Base-by-base conservation (phyloP, 2,888 invertebrate genomes). In the Buathra laborator region DNA sequence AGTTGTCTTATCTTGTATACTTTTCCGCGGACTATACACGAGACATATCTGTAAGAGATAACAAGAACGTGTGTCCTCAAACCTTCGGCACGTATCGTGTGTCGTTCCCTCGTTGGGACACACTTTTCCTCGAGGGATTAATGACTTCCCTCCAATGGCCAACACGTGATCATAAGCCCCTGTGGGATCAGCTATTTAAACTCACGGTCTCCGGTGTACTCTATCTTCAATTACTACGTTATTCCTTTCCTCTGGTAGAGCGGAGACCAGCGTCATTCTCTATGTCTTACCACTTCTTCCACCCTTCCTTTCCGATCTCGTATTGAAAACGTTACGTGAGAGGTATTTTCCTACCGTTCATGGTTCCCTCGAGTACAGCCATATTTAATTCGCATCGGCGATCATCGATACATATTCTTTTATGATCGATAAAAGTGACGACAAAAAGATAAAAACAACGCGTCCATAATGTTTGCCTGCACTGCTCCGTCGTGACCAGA, bases 111-210 rank as follows among this genome's bases (percentile, higher is more conserved):
- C 10, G 66, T 29, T 51, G 51, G 48, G 51, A 76, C 46, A 66
- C 79, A 83, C 76, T 81, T 53, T 79, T 68, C 4, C 81, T 72
- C 74, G 16, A 29, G 81, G 72, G 85, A 72, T 67, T 37, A 68
- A 81, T 83, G 78, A 80, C 81, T 81, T 70, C 43, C 64, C 16
- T 67, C 48, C 71, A 75, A 79, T 76, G 72, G 62, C 51, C 51
- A 12, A 16, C 59, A 75, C 71, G 82, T 66, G 83, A 75, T 62
- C 48, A 37, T 68, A 53, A 43, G 7, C 37, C 16, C 16, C 9
- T 32, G 2, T 12, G 14, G 24, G 24, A 29, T 32, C 32, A 32
- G 29, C 32, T 62, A 29, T 62, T 62, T 32, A 62, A 68, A 70
- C 68, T 37, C 59, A 16, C 32, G n/a, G 37, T 48, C 44, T 44